Evolutionary conservation across 2,888 invertebrate genomes (phyloP), one percentile per base, ranked within the genome.

Genomic region (Beris chalybata): DNA sequence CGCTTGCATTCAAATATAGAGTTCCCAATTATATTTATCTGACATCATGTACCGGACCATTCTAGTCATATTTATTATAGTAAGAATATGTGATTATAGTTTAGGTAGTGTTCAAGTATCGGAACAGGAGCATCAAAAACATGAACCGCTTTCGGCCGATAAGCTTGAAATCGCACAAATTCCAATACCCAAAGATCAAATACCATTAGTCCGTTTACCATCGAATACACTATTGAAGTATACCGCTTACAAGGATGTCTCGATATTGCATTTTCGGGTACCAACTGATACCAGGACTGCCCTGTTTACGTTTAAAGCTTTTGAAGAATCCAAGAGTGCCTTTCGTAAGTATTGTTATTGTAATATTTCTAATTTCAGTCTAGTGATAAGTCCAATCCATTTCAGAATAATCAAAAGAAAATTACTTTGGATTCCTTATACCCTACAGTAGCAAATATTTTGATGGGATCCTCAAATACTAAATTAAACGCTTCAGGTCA

Each of bases 181-280:
- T 54, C 9, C 38, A 9, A 61, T 61, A 50, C 75, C 75, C 54
- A 76, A 73, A 52, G 76, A 78, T 71, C 77, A 78, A 70, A 76
- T 75, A 54, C 73, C 79, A 6, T 71, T 77, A 38, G 78, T 82
- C 5, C 78, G 82, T 48, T 76, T 82, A 70, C 82, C 83, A 68
- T 77, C 81, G 63, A 84, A 83, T 70, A 76, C 80, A 11, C 76
- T 84, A 45, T 77, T 79, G 56, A 84, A 84, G 71, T 85, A 83
- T 70, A 79, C 81, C 56, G 82, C 84, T 15, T 86, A 86, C 73
- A 84, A 85, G 73, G 85, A 86, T 76, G 83, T 85, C 38, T 83
- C 86, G 38, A 82, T 86, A 67, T 77, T 86, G 61, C 85, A 85
- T 74, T 86, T 85, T 78, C 79, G 79, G 64, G 79, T 86, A 47